Percentiles rank a stretch among this genome's conserved stretches.
Conservation (phyloP, 2,113 vertebrate species). For the Haemorhous mexicanus region DNA sequence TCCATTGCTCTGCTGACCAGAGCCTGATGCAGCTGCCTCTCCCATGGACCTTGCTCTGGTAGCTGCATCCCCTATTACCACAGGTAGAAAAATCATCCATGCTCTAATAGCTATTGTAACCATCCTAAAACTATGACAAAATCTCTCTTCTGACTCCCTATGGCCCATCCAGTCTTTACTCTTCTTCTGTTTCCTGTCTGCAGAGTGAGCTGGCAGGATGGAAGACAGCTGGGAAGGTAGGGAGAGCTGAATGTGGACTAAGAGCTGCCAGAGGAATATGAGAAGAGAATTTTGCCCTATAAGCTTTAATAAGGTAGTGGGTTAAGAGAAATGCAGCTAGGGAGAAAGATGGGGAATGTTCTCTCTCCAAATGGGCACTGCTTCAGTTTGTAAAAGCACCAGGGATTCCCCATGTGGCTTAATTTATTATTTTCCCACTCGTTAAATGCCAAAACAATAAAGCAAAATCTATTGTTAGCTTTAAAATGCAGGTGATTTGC, state of each 20-base stretch:
- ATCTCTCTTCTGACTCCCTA: slow-evolving; percentile 15
- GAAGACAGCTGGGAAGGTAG: slow-evolving; percentile 16
- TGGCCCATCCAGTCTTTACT: slow-evolving; percentile 1
- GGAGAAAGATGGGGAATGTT: slow-evolving; percentile 11
- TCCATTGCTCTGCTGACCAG: background rate
- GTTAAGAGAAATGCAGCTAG: slow-evolving; percentile 37
- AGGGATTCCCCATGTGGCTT: slow-evolving; percentile 57
- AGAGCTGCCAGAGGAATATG: slow-evolving; percentile 48
- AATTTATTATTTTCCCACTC: slow-evolving; percentile 64
- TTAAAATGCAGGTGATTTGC: slow-evolving; percentile 50
- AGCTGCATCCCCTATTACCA: background rate
- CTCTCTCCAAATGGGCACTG: slow-evolving; percentile 4
- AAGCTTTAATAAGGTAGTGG: slow-evolving; percentile 28
- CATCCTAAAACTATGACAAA: slow-evolving; percentile 25
- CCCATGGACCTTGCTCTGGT: background rate
- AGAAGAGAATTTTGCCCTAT: slow-evolving; percentile 56
- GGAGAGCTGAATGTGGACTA: slow-evolving; percentile 27
- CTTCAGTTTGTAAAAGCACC: slow-evolving; percentile 35
- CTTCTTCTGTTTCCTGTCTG: slow-evolving; percentile 13
- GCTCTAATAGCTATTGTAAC: background rate
- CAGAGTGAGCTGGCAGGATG: background rate
- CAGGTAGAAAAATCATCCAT: background rate
- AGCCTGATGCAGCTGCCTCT: background rate
- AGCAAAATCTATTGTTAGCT: slow-evolving; percentile 61
- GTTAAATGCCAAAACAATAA: slow-evolving; percentile 69